Conservation (phyloP, 2,113 vertebrate species). For the Phalacrocorax brasilianus region DNA sequence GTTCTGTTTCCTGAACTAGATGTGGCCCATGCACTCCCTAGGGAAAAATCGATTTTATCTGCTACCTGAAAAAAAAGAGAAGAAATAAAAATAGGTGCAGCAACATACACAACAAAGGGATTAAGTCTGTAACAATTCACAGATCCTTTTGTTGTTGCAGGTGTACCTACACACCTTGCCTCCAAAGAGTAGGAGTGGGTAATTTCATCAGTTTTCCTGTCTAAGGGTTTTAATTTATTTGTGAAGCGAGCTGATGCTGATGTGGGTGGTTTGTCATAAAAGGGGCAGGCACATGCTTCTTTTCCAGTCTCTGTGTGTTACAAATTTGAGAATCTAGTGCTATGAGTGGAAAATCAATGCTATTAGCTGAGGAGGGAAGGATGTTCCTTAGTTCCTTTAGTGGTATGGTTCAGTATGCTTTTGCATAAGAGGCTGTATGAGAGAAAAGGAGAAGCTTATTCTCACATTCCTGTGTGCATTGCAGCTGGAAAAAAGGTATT, state of each 20-base stretch:
- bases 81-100: neutral
- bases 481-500: neutral
- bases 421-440: neutral
- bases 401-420: neutral
- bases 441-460: neutral
- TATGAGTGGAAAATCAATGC: neutral
- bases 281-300: neutral
- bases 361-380: neutral
- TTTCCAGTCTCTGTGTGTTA: neutral
- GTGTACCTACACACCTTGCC: neutral
- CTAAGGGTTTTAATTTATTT: neutral
- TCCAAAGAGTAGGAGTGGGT: neutral
- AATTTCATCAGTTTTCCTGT: neutral
- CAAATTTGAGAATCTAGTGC: neutral
- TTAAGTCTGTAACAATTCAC: neutral
- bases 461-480: neutral
- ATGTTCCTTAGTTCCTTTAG: neutral
- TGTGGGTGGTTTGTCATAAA: neutral
- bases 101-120: neutral
- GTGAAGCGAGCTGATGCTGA: neutral
- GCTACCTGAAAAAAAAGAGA: neutral
- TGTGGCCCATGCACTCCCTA: fast-evolving
- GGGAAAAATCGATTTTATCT: neutral
- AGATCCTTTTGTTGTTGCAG: neutral
- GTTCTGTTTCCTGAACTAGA: neutral